Evolutionary conservation across 1,140 invertebrate genomes (phyloP).

Genomic region (Dryas iulia): DNA sequence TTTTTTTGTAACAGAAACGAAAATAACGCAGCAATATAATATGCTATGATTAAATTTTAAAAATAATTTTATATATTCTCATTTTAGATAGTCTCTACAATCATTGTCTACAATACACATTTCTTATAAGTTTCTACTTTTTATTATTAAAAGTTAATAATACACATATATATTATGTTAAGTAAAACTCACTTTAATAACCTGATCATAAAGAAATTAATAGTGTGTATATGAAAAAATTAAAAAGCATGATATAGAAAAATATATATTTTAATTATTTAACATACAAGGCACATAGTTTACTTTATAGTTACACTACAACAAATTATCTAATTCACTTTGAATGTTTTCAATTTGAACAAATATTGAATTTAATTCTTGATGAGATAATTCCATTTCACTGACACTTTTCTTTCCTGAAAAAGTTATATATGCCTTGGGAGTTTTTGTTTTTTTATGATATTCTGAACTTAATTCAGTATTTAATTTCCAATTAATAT

Average conservation of each 20-base stretch:
- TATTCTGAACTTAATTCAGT: slow-evolving; percentile 67
- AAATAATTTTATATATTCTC: no score
- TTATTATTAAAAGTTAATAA: no score
- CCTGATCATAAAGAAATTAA: no score
- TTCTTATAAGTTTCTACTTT: no score
- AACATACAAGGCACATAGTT: slow-evolving; percentile 34
- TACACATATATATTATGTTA: no score
- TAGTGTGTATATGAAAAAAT: background rate
- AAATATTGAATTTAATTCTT: slow-evolving; percentile 64
- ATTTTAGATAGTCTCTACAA: no score
- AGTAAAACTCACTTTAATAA: no score
- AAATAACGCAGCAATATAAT: no score
- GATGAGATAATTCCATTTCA: slow-evolving; percentile 63
- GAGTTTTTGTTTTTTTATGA: slow-evolving; percentile 62
- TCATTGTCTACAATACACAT: no score
- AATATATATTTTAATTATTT: slow-evolving; percentile 21
- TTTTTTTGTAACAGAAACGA: no score
- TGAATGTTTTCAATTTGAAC: slow-evolving; percentile 70
- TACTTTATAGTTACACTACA: slow-evolving; percentile 17
- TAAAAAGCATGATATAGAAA: slow-evolving; percentile 4
- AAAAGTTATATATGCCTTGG: slow-evolving; percentile 61
- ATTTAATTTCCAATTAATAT: slow-evolving; percentile 66
- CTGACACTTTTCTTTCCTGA: slow-evolving; percentile 35
- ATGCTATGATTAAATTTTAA: no score
- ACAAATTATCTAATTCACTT: slow-evolving; percentile 66